Conservation (phyloP, 2,888 invertebrate genomes). For the Macrosoma leucophasiata region DNA sequence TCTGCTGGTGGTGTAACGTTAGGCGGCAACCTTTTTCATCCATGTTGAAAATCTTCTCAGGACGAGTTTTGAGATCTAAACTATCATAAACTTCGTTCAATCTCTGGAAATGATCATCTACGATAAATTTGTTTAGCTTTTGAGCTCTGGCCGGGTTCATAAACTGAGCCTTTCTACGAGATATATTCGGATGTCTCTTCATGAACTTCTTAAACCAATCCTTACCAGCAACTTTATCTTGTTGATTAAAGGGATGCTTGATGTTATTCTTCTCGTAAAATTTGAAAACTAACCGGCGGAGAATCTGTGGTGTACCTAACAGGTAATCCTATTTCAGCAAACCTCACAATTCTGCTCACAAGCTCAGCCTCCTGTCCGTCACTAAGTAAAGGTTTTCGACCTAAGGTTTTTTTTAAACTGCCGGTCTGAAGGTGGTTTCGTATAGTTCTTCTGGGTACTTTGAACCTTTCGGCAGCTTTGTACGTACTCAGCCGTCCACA, state of each 20-base stretch:
- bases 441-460: constrained; percentile 29
- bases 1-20: constrained; percentile 22
- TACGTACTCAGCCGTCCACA: constrained; percentile 23
- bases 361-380: constrained; percentile 26
- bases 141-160: constrained; percentile 26
- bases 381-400: constrained; percentile 26
- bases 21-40: constrained; percentile 20
- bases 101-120: constrained; percentile 23
- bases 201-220: too few species aligned
- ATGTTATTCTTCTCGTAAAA: too few species aligned
- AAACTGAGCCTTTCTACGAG: constrained; percentile 23
- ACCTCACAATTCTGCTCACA: constrained; percentile 23
- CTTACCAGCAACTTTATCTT: too few species aligned
- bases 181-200: constrained; percentile 23
- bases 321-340: too few species aligned
- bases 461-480: constrained; percentile 25
- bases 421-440: constrained; percentile 25
- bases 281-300: too few species aligned
- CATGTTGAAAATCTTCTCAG: constrained; percentile 24
- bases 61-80: constrained; percentile 22
- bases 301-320: too few species aligned
- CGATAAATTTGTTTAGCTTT: constrained; percentile 26
- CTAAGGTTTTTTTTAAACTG: constrained; percentile 23
- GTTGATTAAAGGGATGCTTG: too few species aligned
- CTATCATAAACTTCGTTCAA: constrained; percentile 18